Percentiles rank a stretch among this genome's conserved stretches.
These are phyloP conservation scores for Plecotus auritus DNA, from an alignment of 2,113 vertebrate genomes.

Conservation along the genomic window DNA sequence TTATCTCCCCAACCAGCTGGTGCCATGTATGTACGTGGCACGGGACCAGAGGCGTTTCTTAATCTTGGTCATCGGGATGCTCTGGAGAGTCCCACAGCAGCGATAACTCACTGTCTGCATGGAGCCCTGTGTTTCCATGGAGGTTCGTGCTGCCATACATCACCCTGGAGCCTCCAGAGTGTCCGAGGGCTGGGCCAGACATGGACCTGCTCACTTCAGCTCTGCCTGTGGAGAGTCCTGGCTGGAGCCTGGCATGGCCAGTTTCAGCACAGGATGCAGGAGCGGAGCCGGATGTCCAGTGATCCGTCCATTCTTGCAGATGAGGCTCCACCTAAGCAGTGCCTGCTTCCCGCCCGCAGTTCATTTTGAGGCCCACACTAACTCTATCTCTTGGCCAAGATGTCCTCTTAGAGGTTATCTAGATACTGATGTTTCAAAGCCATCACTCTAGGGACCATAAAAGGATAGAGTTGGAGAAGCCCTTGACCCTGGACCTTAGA, in stretches of 20 bases:
- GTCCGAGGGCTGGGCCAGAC: rapidly evolving
- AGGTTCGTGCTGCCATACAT: rapidly evolving
- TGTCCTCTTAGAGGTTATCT: background rate
- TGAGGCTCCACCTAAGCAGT: rapidly evolving
- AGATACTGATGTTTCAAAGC: background rate
- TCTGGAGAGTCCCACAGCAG: background rate
- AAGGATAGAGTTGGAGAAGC: too few species aligned
- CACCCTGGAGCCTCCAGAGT: rapidly evolving
- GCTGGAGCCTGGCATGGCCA: rapidly evolving
- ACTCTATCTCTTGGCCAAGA: background rate
- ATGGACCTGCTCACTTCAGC: rapidly evolving
- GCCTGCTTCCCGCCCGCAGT: background rate
- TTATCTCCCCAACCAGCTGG: background rate
- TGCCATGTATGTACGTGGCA: rapidly evolving
- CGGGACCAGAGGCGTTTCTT: background rate
- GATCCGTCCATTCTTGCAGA: rapidly evolving
- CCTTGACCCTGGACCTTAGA: too few species aligned
- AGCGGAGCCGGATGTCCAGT: background rate
- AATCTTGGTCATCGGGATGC: background rate
- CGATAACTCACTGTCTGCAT: background rate
- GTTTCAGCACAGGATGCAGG: background rate
- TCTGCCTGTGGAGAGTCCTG: background rate
- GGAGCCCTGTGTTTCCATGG: rapidly evolving
- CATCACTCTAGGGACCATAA: background rate
- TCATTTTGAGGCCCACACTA: background rate